Base-by-base conservation (phyloP, 1,140 invertebrate species). In the Heliconius eleuchia region DNA sequence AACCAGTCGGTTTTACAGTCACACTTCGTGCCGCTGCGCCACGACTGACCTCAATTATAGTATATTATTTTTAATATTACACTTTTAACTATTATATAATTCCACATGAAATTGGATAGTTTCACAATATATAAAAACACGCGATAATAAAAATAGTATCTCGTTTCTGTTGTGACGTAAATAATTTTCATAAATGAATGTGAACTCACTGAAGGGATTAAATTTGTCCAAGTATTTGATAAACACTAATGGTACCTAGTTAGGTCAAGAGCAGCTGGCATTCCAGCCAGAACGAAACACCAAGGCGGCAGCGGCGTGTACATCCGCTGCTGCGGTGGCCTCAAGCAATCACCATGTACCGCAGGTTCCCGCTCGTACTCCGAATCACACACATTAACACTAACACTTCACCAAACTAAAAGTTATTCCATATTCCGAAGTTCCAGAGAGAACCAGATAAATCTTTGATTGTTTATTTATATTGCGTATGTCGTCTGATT, bases 221-320 rank as follows among this genome's bases (percentile, higher is more conserved):
- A 66, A 23, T 66, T 66, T 30, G n/a, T 60, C 60, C 27, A 42
- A 19, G 7, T 72, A 72, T 72, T 72, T 39, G 37, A 72, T 72
- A 72, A 72, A 72, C 37, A 72, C 34, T 27, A 46, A 11, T 11
- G 16, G 9, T 93, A 94, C 91, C 92, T 94, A 90, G 91, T 91
- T 87, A 94, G 88, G 88, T 94, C 92, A 92, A 93, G 92, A 91
- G 92, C 92, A 90, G 92, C 89, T 92, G 91, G 92, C 92, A 94
- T 94, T 94, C 90, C 92, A 92, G 89, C 85, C 86, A 88, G 86
- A 84, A 88, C 87, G 82, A 91, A 88, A 89, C 89, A 91, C 90
- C 88, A 92, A 77, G 85, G 78, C 81, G 88, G 91, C 92, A 92
- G 92, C 91, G 92, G 89, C 83, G 91, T 92, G 90, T 86, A 93